Evolutionary conservation across 1,140 invertebrate species (phyloP).

Genomic region (Piezodorus guildinii): DNA sequence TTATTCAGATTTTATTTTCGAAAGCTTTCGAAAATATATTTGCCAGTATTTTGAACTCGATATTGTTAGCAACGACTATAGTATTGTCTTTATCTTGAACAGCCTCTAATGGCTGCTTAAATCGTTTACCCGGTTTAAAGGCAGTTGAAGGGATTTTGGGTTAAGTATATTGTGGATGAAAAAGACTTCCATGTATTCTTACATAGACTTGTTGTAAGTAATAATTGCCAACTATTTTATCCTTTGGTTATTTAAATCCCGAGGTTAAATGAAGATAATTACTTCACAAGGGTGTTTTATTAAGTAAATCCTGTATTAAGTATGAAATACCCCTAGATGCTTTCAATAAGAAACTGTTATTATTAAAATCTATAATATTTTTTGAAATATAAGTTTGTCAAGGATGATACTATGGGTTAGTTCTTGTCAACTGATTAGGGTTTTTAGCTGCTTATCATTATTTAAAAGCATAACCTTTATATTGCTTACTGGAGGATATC

Average conservation of each 20-base stretch:
- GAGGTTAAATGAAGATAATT: not conserved
- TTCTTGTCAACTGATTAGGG: not conserved
- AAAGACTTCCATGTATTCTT: conserved; percentile 21
- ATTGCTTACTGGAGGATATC: too few relatives aligned
- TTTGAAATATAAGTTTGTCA: not conserved
- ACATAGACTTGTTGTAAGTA: conserved; percentile 18
- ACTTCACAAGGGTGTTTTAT: not conserved
- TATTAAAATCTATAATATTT: not conserved
- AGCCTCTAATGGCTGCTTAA: conserved; percentile 1
- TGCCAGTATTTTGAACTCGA: not conserved
- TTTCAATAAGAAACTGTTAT: not conserved
- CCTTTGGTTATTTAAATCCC: not conserved
- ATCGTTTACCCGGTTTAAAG: not conserved
- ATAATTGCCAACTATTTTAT: not conserved
- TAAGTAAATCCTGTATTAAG: not conserved
- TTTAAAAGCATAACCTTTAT: too few relatives aligned
- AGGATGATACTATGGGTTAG: too few relatives aligned
- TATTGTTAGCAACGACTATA: not conserved
- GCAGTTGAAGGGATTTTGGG: not conserved
- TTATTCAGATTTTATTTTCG: too few relatives aligned
- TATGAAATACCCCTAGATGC: not conserved
- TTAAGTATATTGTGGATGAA: conserved; percentile 16
- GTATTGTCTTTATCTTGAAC: not conserved
- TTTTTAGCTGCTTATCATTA: not conserved
- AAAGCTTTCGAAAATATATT: too few relatives aligned